A percentile compares a stretch with the other conserved stretches of the same genome.
Conservation (phyloP, 2,888 invertebrate genomes). For the Melanostoma scalare region DNA sequence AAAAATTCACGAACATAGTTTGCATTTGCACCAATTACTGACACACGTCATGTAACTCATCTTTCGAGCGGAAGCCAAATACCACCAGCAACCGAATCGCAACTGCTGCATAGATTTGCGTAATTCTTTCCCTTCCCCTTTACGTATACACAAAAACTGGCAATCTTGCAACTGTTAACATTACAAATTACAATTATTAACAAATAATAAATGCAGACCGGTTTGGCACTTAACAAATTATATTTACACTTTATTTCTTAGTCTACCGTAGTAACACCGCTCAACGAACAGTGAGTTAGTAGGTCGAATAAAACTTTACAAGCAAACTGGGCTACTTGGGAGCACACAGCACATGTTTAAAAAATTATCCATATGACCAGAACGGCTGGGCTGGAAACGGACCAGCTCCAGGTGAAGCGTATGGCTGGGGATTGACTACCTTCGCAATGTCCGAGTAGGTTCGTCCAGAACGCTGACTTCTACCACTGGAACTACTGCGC, state of each 20-base stretch:
- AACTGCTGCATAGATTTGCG: slow-evolving; percentile 13
- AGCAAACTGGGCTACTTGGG: too few relatives aligned
- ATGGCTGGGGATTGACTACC: slow-evolving; percentile 85
- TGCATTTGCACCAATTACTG: slow-evolving; percentile 14
- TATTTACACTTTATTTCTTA: slow-evolving; percentile 50
- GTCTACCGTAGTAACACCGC: slow-evolving; percentile 45
- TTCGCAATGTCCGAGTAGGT: slow-evolving; percentile 88
- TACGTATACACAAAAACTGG: slow-evolving; percentile 12
- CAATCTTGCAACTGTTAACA: neutral
- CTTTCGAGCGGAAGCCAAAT: slow-evolving; percentile 40
- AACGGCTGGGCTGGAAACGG: slow-evolving; percentile 85
- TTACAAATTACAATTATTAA: slow-evolving; percentile 2
- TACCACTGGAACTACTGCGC: slow-evolving; percentile 45
- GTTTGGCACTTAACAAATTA: slow-evolving; percentile 33
- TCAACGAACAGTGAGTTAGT: neutral
- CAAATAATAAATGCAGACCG: slow-evolving; percentile 24
- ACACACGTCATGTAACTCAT: slow-evolving; percentile 46
- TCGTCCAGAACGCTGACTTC: slow-evolving; percentile 79
- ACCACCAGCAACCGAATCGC: slow-evolving; percentile 2
- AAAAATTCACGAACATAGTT: slow-evolving; percentile 26
- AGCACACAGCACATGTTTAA: neutral
- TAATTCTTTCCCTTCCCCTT: slow-evolving; percentile 53
- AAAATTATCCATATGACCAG: slow-evolving; percentile 80
- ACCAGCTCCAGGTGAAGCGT: slow-evolving; percentile 84
- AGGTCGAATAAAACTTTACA: neutral